Evolutionary conservation across 2,113 vertebrate genomes (phyloP).

Genomic region (Gobio gobio): DNA sequence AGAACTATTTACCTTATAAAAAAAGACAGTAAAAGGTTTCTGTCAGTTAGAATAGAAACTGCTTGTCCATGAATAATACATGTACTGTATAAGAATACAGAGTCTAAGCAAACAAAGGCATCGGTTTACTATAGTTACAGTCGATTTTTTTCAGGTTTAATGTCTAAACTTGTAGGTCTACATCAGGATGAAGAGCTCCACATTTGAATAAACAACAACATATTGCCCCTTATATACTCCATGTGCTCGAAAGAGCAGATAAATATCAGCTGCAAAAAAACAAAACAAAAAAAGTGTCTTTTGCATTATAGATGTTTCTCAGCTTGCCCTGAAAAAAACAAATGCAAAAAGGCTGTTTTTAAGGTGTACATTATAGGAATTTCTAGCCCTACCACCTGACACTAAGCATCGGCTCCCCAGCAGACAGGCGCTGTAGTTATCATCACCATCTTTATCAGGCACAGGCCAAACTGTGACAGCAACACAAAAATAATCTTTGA

Average conservation of each 20-base stretch:
- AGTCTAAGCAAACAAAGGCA: not conserved
- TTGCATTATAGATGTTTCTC: constrained; percentile 62
- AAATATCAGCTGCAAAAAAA: constrained; percentile 46
- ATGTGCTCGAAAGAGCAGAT: constrained; percentile 22
- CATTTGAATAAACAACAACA: constrained; percentile 48
- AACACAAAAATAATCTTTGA: constrained; percentile 70
- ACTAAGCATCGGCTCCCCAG: constrained; percentile 8
- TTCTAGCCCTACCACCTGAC: constrained; percentile 37
- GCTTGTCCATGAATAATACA: constrained; percentile 25
- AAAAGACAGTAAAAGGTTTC: constrained; percentile 4
- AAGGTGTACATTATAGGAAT: constrained; percentile 45
- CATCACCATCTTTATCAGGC: constrained; percentile 61
- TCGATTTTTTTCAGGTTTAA: not conserved
- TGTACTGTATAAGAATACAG: not conserved
- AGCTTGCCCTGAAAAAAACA: constrained; percentile 62
- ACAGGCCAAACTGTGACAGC: constrained; percentile 64
- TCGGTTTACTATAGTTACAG: not conserved
- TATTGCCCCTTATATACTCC: constrained; percentile 29
- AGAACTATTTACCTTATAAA: not conserved
- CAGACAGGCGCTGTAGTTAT: constrained; percentile 55
- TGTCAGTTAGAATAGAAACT: constrained; percentile 16
- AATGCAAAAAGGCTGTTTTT: constrained; percentile 63
- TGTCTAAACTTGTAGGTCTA: not conserved
- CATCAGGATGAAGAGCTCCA: constrained; percentile 24
- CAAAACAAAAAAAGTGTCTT: constrained; percentile 52